Evolutionary conservation across 1,140 invertebrate species (phyloP).

Genomic region (Papilio glaucus): DNA sequence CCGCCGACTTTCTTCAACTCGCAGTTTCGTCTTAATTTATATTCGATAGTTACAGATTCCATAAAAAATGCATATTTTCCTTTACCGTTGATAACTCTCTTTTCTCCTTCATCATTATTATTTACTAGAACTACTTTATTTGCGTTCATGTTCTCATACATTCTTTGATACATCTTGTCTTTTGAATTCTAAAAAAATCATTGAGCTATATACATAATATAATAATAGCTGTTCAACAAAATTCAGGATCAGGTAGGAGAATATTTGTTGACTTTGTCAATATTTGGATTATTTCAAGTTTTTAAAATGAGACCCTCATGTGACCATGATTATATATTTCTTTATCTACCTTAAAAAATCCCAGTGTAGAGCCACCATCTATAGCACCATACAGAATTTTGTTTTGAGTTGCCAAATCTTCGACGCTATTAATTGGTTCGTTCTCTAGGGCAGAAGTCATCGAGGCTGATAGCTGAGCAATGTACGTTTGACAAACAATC

Average conservation of each 20-base stretch:
- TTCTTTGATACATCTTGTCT: conserved; percentile 75
- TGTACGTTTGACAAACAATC: conserved; percentile 98
- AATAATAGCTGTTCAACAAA: background rate
- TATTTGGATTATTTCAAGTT: background rate
- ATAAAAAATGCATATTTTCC: conserved; percentile 92
- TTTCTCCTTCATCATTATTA: conserved; percentile 92
- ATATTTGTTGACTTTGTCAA: too few relatives aligned
- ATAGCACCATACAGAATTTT: conserved; percentile 95
- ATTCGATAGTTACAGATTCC: conserved; percentile 93
- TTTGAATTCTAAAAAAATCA: conserved; percentile 62
- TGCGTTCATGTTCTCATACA: conserved; percentile 88
- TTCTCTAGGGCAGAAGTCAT: conserved; percentile 94
- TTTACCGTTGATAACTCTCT: conserved; percentile 87
- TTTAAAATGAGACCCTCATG: background rate
- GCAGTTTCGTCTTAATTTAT: conserved; percentile 90
- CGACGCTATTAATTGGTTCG: conserved; percentile 92
- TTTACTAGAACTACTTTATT: conserved; percentile 88
- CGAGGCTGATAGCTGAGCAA: conserved; percentile 97
- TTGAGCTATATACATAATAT: background rate
- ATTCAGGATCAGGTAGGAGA: too few relatives aligned
- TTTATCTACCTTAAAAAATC: conserved; percentile 88
- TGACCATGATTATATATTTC: background rate
- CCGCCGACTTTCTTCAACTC: conserved; percentile 90
- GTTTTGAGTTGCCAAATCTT: conserved; percentile 94
- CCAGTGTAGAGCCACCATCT: conserved; percentile 88